Base-by-base conservation (phyloP, 2,888 invertebrate genomes). In the Leucophora obtusa region DNA sequence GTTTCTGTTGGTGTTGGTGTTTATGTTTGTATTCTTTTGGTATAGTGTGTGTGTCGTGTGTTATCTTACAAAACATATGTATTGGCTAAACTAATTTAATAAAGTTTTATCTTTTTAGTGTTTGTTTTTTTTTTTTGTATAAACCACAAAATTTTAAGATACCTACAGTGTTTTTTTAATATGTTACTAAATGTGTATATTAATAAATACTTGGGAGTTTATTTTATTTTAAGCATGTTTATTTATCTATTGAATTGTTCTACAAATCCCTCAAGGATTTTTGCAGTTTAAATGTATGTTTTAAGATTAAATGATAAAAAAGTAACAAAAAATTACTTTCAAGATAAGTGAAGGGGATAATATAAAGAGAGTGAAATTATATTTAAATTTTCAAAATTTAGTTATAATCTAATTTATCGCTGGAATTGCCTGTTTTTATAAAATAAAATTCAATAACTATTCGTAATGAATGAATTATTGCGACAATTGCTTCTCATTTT, bases 51-150 rank as follows among this genome's bases (percentile, higher is more conserved):
- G 54, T 69, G 47, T 62, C 50, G 47, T 69, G 15, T 58, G 69
- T 79, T 79, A 70, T 79, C 69, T 73, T 53, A 3, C 28, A 50
- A 59, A 75, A 65, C 65, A 74, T 54, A 54, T 71, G 75, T 71
- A 66, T 75, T 58, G 62, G 70, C 62, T 76, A 59, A 80, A 76
- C 43, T 72, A 71, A 69, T 76, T 76, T 80, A 72, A 72, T 51
- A 69, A 68, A 80, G 24, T 80, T 72, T 71, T 66, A 75, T 66
- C 56, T 65, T 17, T 21, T 68, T 66, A 53, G 18, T 47, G 43
- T 47, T 47, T 4, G 43, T 51, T 60, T 24, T 70, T 15, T 21
- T 21, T 72, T 63, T 58, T 58, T 11, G 6, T 10, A 53, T 11
- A 38, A 38, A 38, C 38, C 38, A 11, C 38, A 38, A 38, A 38